Evolutionary conservation across 92 coral and sea anemone genomes (phyloP), one percentile per base, ranked within the genome.

Genomic region (Phymanthus crucifer): DNA sequence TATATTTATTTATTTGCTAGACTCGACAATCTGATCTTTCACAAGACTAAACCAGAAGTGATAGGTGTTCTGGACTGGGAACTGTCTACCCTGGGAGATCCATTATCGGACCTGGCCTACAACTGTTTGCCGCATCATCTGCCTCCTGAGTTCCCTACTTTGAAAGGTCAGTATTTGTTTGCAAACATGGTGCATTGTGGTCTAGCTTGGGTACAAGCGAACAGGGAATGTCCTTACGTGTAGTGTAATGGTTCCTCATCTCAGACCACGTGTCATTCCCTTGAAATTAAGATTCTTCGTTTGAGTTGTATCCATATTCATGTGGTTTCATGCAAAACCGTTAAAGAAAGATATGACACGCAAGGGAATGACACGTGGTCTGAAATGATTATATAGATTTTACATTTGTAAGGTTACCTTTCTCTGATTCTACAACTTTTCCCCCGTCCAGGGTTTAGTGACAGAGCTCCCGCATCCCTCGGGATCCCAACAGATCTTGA

Each of bases 1-100:
- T n/a, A n/a, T 69, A 38, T 46, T 2, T 78, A 8, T 35, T n/a
- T n/a, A n/a, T n/a, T n/a, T n/a, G n/a, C n/a, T 86, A 95, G 98
- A 74, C 71, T 95, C 24, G 98, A 95, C 77, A 95, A 95, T 76
- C 77, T 95, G 46, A 87, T 95, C 61, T 95, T 95, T 79, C 92
- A 95, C 77, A 90, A 87, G 70, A 82, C 86, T 54, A 89, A 95
- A 82, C 91, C 98, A 2, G 97, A 92, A 57, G 97, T 95, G 66
- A 71, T 89, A 34, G 98, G 97, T 72, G 90, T 95, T 71, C 73
- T 95, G 35, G 98, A 95, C 88, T 95, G 98, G 98, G 98, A 95
- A 57, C 79, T 95, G 21, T 95, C 98, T 3, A 95, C 98, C 13
- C 87, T 95, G 0, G 98, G 98, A 40, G 98, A 95, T 46, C 98